Conservation (phyloP, 2,113 vertebrate genomes). For the cattle (Bos taurus) region ARS-UCD2.0 NC_037335.1:44534501-44535000, state of each 20-base stretch:
- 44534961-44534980: background rate
- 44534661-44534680: background rate
- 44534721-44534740: background rate
- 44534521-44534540: background rate
- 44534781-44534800: background rate
- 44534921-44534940: conserved; percentile 15
- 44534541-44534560: background rate
- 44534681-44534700: background rate
- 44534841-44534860: background rate
- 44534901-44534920: background rate
- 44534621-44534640: background rate
- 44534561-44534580: background rate
- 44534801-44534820: background rate
- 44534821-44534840: background rate
- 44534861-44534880: background rate
- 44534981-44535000: background rate
- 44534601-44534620: background rate
- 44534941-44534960: background rate
- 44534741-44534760: background rate
- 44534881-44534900: background rate
- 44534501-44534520: background rate
- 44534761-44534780: conserved; percentile 17
- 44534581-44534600: background rate
- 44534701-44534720: background rate
- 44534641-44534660: background rate